Conservation (phyloP, 2,113 vertebrate genomes). For the Peromyscus maniculatus region DNA sequence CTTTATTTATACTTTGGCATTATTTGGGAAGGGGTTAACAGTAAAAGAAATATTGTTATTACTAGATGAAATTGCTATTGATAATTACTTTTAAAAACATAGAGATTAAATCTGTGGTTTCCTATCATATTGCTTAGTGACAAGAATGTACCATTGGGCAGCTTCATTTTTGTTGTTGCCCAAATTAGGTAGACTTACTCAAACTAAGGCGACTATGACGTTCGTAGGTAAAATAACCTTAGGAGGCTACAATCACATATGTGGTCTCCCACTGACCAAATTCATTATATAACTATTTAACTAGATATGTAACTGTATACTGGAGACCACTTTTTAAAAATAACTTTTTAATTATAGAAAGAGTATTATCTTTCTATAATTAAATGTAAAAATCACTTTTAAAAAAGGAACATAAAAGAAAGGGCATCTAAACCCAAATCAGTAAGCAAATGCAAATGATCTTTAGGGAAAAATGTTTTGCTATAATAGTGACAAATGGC, state of each 20-base stretch:
- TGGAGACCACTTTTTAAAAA: not conserved
- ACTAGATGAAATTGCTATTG: slow-evolving; percentile 44
- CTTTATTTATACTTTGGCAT: slow-evolving; percentile 8
- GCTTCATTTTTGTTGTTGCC: not conserved
- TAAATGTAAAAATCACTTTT: not conserved
- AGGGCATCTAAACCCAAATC: not conserved
- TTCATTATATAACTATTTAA: slow-evolving; percentile 7
- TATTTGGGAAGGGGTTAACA: not conserved
- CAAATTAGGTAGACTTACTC: not conserved
- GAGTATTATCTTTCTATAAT: not conserved
- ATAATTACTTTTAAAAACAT: slow-evolving; percentile 8
- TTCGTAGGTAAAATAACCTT: not conserved
- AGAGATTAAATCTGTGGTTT: slow-evolving; percentile 21
- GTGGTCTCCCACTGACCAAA: not conserved
- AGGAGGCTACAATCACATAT: not conserved
- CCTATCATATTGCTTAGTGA: not conserved
- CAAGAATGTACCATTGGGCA: not conserved
- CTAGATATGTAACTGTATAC: slow-evolving; percentile 15
- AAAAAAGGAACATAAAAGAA: not conserved
- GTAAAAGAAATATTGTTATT: not conserved
- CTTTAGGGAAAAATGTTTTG: not conserved
- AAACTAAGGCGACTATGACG: not conserved
- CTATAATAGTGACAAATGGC: not conserved
- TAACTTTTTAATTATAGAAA: no score
- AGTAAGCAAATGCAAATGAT: not conserved